phyloP scores from a whole-genome alignment of 2,113 vertebrate genomes.

The Trachemys scripta region DNA sequence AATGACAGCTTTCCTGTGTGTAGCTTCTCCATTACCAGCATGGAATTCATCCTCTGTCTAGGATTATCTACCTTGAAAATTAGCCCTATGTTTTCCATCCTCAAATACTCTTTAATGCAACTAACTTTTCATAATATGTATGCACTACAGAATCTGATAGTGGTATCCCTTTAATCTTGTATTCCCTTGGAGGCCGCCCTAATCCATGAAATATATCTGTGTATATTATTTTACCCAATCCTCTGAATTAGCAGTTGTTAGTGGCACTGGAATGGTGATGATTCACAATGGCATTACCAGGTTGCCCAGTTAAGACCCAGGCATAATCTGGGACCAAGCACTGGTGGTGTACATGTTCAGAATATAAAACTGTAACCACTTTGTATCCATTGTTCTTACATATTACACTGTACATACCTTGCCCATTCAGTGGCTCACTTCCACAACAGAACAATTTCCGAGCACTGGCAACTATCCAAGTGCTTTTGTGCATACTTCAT shows the following conservation, averaged over 20 bases:
- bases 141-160: too few relatives aligned
- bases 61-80: not conserved
- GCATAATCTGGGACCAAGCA: not conserved
- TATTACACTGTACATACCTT: not conserved
- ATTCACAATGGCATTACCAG: not conserved
- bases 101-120: too few relatives aligned
- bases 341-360: not conserved
- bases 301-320: not conserved
- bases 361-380: not conserved
- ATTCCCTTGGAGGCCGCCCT: not conserved
- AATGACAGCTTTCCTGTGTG: not conserved
- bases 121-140: too few relatives aligned
- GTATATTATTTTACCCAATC: not conserved
- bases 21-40: not conserved
- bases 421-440: not conserved
- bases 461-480: not conserved
- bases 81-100: not conserved
- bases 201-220: not conserved
- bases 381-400: not conserved
- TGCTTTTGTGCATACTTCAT: not conserved
- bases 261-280: not conserved
- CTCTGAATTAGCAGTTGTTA: not conserved
- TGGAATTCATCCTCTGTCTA: not conserved
- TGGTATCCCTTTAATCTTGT: not conserved
- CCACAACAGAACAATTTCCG: not conserved